Percentiles rank a stretch among this genome's conserved stretches.
Conservation (phyloP, 2,797 vertebrate genomes). For the Heterohyrax brucei region DNA sequence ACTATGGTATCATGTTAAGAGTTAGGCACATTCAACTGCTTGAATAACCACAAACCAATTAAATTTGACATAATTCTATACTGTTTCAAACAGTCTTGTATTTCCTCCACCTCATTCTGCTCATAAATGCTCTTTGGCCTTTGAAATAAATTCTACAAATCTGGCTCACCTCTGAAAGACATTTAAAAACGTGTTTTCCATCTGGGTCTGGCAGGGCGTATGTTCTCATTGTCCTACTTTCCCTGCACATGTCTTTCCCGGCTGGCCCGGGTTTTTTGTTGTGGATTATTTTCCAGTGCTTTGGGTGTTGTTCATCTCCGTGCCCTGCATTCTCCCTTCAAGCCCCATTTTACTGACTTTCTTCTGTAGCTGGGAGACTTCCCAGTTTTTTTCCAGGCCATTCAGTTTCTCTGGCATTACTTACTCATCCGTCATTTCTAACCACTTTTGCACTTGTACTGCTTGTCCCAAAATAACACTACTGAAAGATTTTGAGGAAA, state of each 20-base stretch:
- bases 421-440: constrained; percentile 79
- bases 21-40: background rate
- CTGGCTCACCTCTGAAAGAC: constrained; percentile 59
- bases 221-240: constrained; percentile 63
- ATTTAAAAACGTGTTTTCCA: constrained; percentile 57
- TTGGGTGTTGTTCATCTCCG: constrained; percentile 29
- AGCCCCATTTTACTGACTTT: constrained; percentile 77
- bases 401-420: constrained; percentile 81
- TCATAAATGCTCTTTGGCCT: background rate
- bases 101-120: background rate
- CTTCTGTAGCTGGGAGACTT: constrained; percentile 80
- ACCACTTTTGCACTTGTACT: constrained; percentile 68
- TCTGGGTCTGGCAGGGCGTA: constrained; percentile 1
- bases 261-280: constrained; percentile 17
- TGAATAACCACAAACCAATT: constrained; percentile 11
- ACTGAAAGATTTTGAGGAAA: constrained; percentile 77
- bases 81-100: constrained; percentile 11
- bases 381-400: constrained; percentile 80
- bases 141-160: constrained; percentile 63
- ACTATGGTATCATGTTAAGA: background rate
- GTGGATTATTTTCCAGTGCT: constrained; percentile 32
- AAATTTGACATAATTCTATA: background rate
- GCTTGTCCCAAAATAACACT: constrained; percentile 65
- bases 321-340: constrained; percentile 79
- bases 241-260: constrained; percentile 72